Conservation (phyloP, 2,888 invertebrate species). For the Dryocosmus kuriphilus region DNA sequence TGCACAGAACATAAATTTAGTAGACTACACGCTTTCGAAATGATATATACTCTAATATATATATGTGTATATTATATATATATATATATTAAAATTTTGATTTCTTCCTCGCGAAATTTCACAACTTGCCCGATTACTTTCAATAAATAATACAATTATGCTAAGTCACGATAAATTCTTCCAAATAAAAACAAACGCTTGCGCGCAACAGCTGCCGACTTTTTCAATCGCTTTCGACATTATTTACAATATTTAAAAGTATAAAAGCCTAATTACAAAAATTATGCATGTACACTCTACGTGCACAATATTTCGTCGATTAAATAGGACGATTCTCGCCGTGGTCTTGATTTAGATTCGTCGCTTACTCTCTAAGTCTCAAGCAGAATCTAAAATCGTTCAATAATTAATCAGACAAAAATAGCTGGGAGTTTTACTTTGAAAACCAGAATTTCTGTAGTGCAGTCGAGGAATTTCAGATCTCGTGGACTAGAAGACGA, state of each 20-base stretch:
- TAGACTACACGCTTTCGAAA: slow-evolving; percentile 31
- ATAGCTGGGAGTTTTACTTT: not conserved
- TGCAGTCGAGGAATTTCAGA: slow-evolving; percentile 15
- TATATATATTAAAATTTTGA: slow-evolving; percentile 66
- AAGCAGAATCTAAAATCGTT: not conserved
- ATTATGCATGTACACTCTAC: slow-evolving; percentile 1
- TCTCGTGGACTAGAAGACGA: slow-evolving; percentile 15
- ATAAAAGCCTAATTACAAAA: slow-evolving; percentile 36
- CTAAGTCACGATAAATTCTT: slow-evolving; percentile 38
- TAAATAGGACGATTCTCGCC: slow-evolving; percentile 20
- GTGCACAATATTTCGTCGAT: slow-evolving; percentile 3
- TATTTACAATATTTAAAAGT: slow-evolving; percentile 28
- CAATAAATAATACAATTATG: slow-evolving; percentile 55
- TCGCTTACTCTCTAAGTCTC: not conserved
- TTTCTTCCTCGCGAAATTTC: slow-evolving; percentile 49
- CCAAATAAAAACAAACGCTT: slow-evolving; percentile 37
- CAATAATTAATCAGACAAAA: not conserved
- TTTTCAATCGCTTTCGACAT: slow-evolving; percentile 32
- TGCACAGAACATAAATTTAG: slow-evolving; percentile 30
- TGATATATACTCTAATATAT: slow-evolving; percentile 17
- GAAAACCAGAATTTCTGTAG: slow-evolving; percentile 1
- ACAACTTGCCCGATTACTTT: slow-evolving; percentile 44
- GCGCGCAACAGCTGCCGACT: slow-evolving; percentile 33
- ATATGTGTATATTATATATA: too few species aligned
- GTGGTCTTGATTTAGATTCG: slow-evolving; percentile 25